Evolutionary conservation across 2,888 invertebrate species (phyloP).

Genomic region (Caenorhabditis zanzibari): DNA sequence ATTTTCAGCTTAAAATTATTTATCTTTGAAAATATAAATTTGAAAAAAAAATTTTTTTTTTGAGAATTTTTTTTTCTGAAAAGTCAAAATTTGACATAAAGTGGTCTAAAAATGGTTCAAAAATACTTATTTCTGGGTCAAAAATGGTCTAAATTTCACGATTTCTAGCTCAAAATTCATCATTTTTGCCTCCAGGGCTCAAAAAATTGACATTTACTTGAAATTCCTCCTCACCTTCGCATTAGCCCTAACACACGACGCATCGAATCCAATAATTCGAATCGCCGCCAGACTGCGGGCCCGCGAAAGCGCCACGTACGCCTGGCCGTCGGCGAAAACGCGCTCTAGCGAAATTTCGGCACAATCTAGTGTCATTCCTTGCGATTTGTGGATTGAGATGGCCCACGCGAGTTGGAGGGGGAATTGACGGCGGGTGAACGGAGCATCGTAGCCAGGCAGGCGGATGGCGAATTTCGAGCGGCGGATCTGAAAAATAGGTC

Average conservation of each 20-base stretch:
- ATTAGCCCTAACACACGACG: constrained; percentile 72
- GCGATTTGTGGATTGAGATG: constrained; percentile 96
- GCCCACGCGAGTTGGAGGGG: constrained; percentile 97
- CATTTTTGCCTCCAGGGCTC: too few species aligned
- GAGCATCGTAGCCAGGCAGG: constrained; percentile 84
- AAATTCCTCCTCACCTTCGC: constrained; percentile 48
- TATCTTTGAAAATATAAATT: too few species aligned
- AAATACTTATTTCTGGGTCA: too few species aligned
- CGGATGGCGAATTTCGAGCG: constrained; percentile 89
- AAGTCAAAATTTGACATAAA: too few species aligned
- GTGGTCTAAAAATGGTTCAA: too few species aligned
- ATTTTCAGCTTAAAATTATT: too few species aligned
- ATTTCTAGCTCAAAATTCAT: background rate
- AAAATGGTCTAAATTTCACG: background rate
- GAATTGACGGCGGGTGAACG: constrained; percentile 86
- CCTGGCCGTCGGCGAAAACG: constrained; percentile 96
- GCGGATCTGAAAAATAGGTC: constrained; percentile 47
- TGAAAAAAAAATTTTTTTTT: too few species aligned
- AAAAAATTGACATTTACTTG: too few species aligned
- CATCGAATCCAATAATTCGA: constrained; percentile 71
- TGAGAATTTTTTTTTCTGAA: background rate
- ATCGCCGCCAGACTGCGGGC: constrained; percentile 89
- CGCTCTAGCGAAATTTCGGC: constrained; percentile 83
- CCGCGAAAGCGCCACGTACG: constrained; percentile 95
- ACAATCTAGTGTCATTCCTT: constrained; percentile 81